Percentiles rank a stretch among this genome's conserved stretches.
Conservation (phyloP, 2,888 invertebrate genomes). For the Acleris literana region DNA sequence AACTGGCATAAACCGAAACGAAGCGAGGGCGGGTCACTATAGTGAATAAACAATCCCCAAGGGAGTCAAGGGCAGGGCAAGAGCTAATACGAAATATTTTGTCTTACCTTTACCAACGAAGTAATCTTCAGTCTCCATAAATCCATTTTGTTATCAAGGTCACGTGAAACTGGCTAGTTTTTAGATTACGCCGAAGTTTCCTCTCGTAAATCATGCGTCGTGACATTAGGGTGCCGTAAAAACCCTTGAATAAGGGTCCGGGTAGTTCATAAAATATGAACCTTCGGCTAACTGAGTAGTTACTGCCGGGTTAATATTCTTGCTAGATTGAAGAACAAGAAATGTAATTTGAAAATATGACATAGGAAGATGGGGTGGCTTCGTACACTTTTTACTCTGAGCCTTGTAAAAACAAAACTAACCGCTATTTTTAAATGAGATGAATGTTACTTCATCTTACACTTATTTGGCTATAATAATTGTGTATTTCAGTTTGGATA, state of each 20-base stretch:
- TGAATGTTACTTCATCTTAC: too few relatives aligned
- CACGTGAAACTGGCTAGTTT: slow-evolving; percentile 13
- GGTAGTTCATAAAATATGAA: slow-evolving; percentile 32
- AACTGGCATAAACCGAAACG: too few relatives aligned
- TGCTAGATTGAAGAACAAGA: background rate
- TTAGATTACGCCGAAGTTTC: slow-evolving; percentile 12
- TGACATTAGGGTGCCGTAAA: slow-evolving; percentile 32
- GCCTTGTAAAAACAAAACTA: too few relatives aligned
- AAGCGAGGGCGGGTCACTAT: too few relatives aligned
- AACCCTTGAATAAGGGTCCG: slow-evolving; percentile 29
- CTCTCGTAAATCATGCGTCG: slow-evolving; percentile 22
- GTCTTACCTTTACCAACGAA: background rate
- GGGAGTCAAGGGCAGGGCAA: too few relatives aligned
- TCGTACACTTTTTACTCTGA: too few relatives aligned
- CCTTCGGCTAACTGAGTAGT: slow-evolving; percentile 7
- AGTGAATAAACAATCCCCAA: too few relatives aligned
- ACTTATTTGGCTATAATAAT: too few relatives aligned
- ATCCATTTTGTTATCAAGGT: slow-evolving; percentile 1
- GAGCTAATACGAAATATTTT: too few relatives aligned
- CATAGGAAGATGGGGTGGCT: too few relatives aligned
- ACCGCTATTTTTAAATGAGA: too few relatives aligned
- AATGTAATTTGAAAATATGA: background rate
- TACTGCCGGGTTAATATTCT: slow-evolving; percentile 5
- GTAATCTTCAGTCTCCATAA: background rate
- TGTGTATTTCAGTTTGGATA: too few relatives aligned